A percentile compares a stretch with the other conserved stretches of the same genome.
phyloP scores from a whole-genome alignment of 2,888 invertebrate genomes.

The Andrena trimmerana region DNA sequence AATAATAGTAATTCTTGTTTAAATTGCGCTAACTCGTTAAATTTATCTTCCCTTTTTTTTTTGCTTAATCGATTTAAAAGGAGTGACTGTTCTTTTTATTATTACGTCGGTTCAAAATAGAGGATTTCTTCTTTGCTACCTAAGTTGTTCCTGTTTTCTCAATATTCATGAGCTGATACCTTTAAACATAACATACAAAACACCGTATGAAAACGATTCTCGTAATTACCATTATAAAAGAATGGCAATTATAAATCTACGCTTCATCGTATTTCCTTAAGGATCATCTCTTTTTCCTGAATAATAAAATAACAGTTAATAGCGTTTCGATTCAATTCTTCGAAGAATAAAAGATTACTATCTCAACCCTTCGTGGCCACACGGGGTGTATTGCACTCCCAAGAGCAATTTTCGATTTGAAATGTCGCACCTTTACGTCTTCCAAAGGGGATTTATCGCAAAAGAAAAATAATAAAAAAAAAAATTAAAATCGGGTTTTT shows the following conservation, averaged over 20 bases:
- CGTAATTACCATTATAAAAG: constrained; percentile 34
- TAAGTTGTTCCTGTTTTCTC: constrained; percentile 66
- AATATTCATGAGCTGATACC: constrained; percentile 62
- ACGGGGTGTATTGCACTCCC: too few relatives aligned
- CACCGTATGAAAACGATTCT: constrained; percentile 37
- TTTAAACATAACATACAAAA: constrained; percentile 58
- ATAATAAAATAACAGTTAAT: constrained; percentile 45
- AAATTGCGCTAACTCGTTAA: constrained; percentile 75
- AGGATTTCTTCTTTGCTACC: constrained; percentile 73
- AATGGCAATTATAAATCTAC: constrained; percentile 35
- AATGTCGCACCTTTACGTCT: too few relatives aligned
- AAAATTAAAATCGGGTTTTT: too few relatives aligned
- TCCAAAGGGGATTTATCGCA: too few relatives aligned
- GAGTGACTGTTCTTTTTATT: constrained; percentile 63
- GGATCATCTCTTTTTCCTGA: constrained; percentile 18
- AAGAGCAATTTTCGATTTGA: too few relatives aligned
- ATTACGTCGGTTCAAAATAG: constrained; percentile 74
- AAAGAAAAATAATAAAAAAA: too few relatives aligned
- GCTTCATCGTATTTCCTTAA: neutral
- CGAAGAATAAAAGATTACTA: constrained; percentile 49
- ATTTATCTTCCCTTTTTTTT: constrained; percentile 61
- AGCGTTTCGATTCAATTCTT: constrained; percentile 75
- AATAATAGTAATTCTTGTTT: constrained; percentile 68
- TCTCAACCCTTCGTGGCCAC: too few relatives aligned
- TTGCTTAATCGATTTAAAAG: constrained; percentile 67